Evolutionary conservation across 2,888 invertebrate species (phyloP), one percentile per base, ranked within the genome.

Genomic region (Drosophila parthenogenetica): DNA sequence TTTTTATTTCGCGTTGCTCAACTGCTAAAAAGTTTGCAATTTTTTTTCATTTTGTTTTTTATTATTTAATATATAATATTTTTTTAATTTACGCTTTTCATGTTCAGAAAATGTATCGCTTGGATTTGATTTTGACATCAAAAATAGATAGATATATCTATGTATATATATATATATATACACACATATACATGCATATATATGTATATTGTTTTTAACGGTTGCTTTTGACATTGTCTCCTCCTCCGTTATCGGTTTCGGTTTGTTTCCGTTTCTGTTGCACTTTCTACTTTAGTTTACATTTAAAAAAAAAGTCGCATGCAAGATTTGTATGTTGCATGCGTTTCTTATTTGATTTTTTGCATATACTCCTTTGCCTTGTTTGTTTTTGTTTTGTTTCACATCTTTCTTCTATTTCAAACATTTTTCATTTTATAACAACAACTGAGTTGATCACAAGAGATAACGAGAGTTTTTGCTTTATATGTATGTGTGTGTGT

Each of bases 371-470:
- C 22, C 17, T 61, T 54, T 54, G 39, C 51, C 22, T 40, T 51
- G 19, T 43, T 19, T 14, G 25, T 16, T 35, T 40, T 39, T 37
- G 17, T 58, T 45, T 51, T 60, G 22, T 22, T 25, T 35, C 10
- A 19, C 59, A 46, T 37, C 59, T 45, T 54, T 48, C 29, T 22
- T 7, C 51, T 59, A 35, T 57, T 53, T 69, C 8, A 49, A 40
- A 68, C 19, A n/a, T 65, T 74, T 76, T 79, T 69, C 71, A 75
- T 78, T 78, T 73, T 61, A 84, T 84, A 85, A 85, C 85, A 84
- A 84, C 84, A 87, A 85, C 85, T 83, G 83, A 85, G 83, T 83
- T 85, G 87, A 85, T 85, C 85, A 85, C 85, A 87, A 85, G 87
- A 85, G 83, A 85, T 85, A 85, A 85, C 85, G 75, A 85, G 82